These are phyloP conservation scores for Zophobas morio DNA, from an alignment of 1,140 invertebrate genomes.

Conservation along the genomic window DNA sequence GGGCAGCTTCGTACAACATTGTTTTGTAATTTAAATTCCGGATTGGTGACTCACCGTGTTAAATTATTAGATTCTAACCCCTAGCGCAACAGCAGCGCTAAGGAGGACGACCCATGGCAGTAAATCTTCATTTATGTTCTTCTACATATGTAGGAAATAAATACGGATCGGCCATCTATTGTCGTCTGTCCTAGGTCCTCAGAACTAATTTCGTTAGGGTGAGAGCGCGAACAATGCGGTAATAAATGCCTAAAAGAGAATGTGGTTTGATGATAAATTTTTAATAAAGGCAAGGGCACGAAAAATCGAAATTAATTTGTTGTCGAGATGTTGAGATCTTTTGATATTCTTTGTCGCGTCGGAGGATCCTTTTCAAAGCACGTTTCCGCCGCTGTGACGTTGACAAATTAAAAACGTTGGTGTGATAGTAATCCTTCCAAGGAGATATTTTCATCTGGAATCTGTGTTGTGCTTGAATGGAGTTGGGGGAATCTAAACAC, in stretches of 20 bases:
- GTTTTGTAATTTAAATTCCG: constrained; percentile 18
- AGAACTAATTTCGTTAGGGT: constrained; percentile 24
- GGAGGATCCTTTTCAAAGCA: neutral
- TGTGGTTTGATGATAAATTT: constrained; percentile 19
- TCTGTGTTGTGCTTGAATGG: neutral
- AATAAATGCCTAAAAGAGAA: constrained; percentile 33
- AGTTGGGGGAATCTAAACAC: neutral
- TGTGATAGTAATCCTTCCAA: constrained; percentile 3
- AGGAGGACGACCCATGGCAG: constrained; percentile 23
- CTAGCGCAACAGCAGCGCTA: neutral
- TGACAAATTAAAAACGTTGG: constrained; percentile 9
- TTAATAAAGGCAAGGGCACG: constrained; percentile 2
- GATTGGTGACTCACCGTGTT: constrained; percentile 3
- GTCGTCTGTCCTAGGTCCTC: constrained; percentile 8
- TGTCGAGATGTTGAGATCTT: neutral
- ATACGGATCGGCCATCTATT: constrained; percentile 21
- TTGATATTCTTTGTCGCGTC: neutral
- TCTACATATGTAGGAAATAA: constrained; percentile 44
- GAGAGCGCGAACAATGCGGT: constrained; percentile 29
- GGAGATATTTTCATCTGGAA: constrained; percentile 7
- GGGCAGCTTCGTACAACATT: neutral
- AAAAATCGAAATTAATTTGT: constrained; percentile 9
- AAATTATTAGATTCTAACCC: constrained; percentile 16
- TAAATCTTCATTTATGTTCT: constrained; percentile 47
- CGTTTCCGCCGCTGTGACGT: constrained; percentile 1